Percentiles rank a stretch among this genome's conserved stretches.
These are phyloP conservation scores for Chrysomallon squamiferum DNA, from an alignment of 1,140 invertebrate genomes.

Conservation along the genomic window DNA sequence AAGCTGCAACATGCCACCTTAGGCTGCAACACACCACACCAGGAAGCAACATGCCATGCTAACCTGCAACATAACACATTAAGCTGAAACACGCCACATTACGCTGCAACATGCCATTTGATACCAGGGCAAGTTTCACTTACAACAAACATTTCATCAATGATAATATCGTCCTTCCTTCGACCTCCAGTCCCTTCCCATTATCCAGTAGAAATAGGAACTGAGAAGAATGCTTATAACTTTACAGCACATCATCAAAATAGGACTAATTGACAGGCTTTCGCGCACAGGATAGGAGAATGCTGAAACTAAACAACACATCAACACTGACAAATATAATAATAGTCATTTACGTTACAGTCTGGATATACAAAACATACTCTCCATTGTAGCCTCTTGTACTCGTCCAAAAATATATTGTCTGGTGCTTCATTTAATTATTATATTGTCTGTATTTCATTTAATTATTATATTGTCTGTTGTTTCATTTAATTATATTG, in stretches of 20 bases:
- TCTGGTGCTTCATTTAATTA: no score
- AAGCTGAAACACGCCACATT: no score
- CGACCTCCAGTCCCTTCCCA: slow-evolving; percentile 28
- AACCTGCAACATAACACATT: no score
- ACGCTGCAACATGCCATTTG: no score
- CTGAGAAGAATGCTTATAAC: slow-evolving; percentile 27
- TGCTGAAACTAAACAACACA: slow-evolving; percentile 25
- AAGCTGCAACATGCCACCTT: no score
- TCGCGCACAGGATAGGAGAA: slow-evolving; percentile 23
- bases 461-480: no score
- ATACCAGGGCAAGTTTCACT: not conserved
- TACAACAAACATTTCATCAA: slow-evolving; percentile 4
- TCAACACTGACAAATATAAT: not conserved
- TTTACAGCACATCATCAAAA: slow-evolving; percentile 26
- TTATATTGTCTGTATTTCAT: no score
- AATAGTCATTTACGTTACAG: not conserved
- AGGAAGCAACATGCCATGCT: no score
- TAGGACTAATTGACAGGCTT: slow-evolving; percentile 21
- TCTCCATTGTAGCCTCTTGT: no score
- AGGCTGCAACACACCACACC: no score
- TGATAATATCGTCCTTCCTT: slow-evolving; percentile 18
- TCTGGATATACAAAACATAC: not conserved
- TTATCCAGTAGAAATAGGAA: slow-evolving; percentile 33
- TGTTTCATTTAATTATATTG: no score
- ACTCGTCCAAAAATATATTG: no score